Base-by-base conservation (phyloP, 2,797 vertebrate genomes). In the Acipenser ruthenus region DNA sequence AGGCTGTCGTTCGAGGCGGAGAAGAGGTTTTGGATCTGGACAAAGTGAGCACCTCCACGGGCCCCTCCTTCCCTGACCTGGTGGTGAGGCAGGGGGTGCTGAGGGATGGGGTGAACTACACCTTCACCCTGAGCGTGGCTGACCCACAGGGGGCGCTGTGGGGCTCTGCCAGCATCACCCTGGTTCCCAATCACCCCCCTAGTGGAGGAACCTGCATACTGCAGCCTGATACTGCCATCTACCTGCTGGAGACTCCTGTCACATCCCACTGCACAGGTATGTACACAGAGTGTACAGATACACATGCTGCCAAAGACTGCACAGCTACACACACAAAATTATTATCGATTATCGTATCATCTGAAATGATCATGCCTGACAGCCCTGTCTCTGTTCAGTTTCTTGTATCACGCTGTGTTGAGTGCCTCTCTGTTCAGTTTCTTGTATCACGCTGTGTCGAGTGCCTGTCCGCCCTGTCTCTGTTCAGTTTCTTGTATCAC, bases 191-290 rank as follows among this genome's bases (percentile, higher is more conserved):
- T 69, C 75, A 58, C 56, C 84, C 82, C 1, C 91, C 89, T 12
- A 71, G 68, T 0, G 86, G 86, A n/a, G 91, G 90, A 11, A 48
- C 65, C 6, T 93, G 91, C 77, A 76, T 75, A 9, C 72, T 92
- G 18, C 77, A 70, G 49, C 85, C 88, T 4, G 76, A 81, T 6
- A 71, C 76, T 37, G 74, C 71, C 60, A 70, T 90, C 59, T 73
- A 53, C 64, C 77, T 82, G 49, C 73, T 90, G 70, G 84, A 90
- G 74, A 87, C 87, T 0, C 64, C 71, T 4, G 81, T 92, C 63
- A 83, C 79, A 47, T 90, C 84, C 70, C 84, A 75, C 72, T 93
- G 90, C 75, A 86, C 86, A 78, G 89, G 89, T 88, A 77, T 8
- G 18, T 13, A 12, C 15, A 47, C n/a, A 8, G 12, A 7, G 10